Evolutionary conservation across 2,797 vertebrate genomes (phyloP).

Genomic region (Helicolenus hilgendorfi): DNA sequence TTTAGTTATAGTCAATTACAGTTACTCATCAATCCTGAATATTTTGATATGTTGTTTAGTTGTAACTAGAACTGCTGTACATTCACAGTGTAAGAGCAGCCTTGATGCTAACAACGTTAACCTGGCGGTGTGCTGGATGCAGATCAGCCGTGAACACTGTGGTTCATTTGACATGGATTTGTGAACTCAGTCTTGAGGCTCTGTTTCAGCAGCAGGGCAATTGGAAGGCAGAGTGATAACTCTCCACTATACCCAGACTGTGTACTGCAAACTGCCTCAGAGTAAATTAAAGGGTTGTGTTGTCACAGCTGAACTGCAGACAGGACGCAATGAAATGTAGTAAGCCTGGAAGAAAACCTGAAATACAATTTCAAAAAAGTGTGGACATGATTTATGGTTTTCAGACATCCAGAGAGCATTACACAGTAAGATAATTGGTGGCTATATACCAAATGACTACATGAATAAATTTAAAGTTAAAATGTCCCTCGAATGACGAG

Average conservation of each 20-base stretch:
- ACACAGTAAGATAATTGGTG: background rate
- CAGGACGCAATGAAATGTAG: slow-evolving; percentile 31
- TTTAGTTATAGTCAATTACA: background rate
- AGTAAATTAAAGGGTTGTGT: slow-evolving; percentile 54
- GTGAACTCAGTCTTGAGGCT: slow-evolving; percentile 51
- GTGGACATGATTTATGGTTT: slow-evolving; percentile 25
- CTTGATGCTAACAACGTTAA: slow-evolving; percentile 8
- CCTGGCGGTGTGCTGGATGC: slow-evolving; percentile 23
- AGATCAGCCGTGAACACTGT: slow-evolving; percentile 43
- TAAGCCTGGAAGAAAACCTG: slow-evolving; percentile 1
- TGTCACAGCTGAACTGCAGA: slow-evolving; percentile 55
- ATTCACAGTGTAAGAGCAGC: background rate
- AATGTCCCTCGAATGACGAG: background rate
- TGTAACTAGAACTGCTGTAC: background rate
- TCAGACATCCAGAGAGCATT: background rate
- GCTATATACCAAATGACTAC: background rate
- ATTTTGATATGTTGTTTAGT: background rate
- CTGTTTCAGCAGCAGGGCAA: slow-evolving; percentile 45
- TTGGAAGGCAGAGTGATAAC: slow-evolving; percentile 57
- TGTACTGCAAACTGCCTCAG: slow-evolving; percentile 43
- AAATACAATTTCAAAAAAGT: slow-evolving; percentile 27
- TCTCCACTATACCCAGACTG: slow-evolving; percentile 25
- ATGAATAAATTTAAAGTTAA: background rate
- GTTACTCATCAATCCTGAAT: background rate
- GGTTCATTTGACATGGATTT: slow-evolving; percentile 67